Percentiles rank a stretch among this genome's conserved stretches.
Conservation (phyloP, 1,140 invertebrate genomes). For the Leptonema lineaticorne region DNA sequence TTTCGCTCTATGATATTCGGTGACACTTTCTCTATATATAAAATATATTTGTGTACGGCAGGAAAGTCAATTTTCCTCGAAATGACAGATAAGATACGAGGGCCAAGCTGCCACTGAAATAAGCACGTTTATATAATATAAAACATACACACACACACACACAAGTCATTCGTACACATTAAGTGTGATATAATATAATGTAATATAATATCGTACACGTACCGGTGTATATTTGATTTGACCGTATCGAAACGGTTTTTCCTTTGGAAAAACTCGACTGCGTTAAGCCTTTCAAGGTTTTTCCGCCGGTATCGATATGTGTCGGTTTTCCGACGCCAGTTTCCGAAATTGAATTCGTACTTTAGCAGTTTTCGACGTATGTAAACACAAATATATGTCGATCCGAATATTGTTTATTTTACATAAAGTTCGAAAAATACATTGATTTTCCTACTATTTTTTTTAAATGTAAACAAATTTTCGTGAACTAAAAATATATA, state of each 20-base stretch:
- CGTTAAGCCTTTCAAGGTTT: background rate
- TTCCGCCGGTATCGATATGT: background rate
- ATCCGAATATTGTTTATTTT: no score
- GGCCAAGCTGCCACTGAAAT: background rate
- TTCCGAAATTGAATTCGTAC: background rate
- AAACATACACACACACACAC: no score
- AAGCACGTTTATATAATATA: no score
- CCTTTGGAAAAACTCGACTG: background rate
- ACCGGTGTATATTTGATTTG: background rate
- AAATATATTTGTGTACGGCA: no score
- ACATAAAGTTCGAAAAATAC: no score
- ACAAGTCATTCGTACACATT: no score
- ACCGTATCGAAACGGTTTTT: background rate
- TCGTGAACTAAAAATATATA: no score
- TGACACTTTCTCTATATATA: background rate
- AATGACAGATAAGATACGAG: conserved; percentile 11
- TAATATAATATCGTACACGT: background rate
- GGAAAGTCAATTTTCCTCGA: conserved; percentile 3
- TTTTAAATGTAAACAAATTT: no score
- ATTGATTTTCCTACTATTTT: no score
- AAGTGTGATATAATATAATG: no score
- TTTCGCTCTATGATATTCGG: conserved; percentile 3
- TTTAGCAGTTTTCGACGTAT: background rate
- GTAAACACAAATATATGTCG: no score
- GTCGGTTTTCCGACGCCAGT: background rate